Conservation (phyloP, 1,140 invertebrate species). For the Drosophila ohnishii region DNA sequence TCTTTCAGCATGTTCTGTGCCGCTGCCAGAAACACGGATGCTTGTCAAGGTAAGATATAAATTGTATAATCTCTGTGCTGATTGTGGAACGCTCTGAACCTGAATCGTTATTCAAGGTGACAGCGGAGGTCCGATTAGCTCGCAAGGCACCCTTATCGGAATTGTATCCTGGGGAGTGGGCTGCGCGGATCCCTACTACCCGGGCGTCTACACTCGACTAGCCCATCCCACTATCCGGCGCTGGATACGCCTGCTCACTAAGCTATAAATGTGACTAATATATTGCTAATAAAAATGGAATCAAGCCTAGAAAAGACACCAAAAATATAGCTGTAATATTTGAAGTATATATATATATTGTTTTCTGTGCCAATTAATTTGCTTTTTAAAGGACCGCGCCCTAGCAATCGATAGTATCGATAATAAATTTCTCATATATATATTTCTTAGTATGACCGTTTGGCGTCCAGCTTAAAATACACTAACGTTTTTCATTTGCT, state of each 20-base stretch:
- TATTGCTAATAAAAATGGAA: slow-evolving; percentile 19
- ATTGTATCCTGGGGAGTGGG: slow-evolving; percentile 87
- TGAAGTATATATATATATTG: neutral
- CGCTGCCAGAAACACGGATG: slow-evolving; percentile 77
- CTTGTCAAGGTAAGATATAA: slow-evolving; percentile 73
- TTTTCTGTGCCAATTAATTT: neutral
- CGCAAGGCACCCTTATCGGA: slow-evolving; percentile 83
- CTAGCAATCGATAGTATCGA: neutral
- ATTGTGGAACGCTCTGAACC: neutral
- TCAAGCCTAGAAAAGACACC: neutral
- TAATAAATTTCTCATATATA: neutral
- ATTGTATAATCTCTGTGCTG: neutral
- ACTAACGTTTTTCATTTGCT: neutral
- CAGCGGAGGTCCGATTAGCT: slow-evolving; percentile 84
- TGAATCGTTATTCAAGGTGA: slow-evolving; percentile 68
- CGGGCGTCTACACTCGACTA: slow-evolving; percentile 87
- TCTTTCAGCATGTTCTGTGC: slow-evolving; percentile 84
- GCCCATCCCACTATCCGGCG: slow-evolving; percentile 67
- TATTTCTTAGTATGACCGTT: neutral
- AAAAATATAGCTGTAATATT: neutral
- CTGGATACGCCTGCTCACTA: slow-evolving; percentile 74
- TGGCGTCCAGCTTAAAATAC: neutral
- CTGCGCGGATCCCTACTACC: slow-evolving; percentile 85
- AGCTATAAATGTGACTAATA: slow-evolving; percentile 45
- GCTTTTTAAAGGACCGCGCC: neutral